A percentile compares a stretch with the other conserved stretches of the same genome.
These are phyloP conservation scores for Scolanthus callimorphus DNA, from an alignment of 92 coral and sea anemone species.

Conservation along the genomic window DNA sequence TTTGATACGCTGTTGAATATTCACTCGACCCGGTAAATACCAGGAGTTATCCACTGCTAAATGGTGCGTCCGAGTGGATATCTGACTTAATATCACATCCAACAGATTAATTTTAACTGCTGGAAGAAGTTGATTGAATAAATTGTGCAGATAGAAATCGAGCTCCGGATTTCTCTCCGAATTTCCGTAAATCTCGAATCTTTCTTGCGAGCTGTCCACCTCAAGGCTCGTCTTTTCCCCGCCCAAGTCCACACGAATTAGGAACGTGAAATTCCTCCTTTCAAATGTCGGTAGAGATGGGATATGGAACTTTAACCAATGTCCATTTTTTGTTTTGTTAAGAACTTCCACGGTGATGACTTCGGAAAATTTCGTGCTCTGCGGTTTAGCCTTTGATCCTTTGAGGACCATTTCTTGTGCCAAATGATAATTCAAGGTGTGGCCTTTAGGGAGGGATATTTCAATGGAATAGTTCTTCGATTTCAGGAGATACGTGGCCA, in stretches of 20 bases:
- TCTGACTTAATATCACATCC: constrained; percentile 50
- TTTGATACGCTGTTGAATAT: constrained; percentile 33
- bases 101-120: constrained; percentile 48
- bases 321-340: constrained; percentile 41
- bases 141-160: constrained; percentile 37
- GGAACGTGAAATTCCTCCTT: constrained; percentile 11
- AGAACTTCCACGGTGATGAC: constrained; percentile 38
- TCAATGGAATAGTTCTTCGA: constrained; percentile 30
- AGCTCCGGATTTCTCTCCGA: constrained; percentile 19
- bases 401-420: constrained; percentile 35
- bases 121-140: constrained; percentile 52
- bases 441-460: constrained; percentile 35
- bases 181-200: constrained; percentile 22
- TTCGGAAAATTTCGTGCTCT: constrained; percentile 16
- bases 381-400: constrained; percentile 12
- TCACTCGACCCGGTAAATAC: constrained; percentile 40
- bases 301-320: constrained; percentile 40
- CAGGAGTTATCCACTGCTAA: constrained; percentile 19
- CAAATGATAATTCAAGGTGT: constrained; percentile 27
- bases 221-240: constrained; percentile 3
- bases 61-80: constrained; percentile 22
- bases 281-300: background rate
- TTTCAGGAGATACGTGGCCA: constrained; percentile 8
- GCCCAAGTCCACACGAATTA: constrained; percentile 28
- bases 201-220: constrained; percentile 9